These are phyloP conservation scores for Coronaproctus castanopsis DNA, from an alignment of 2,888 invertebrate genomes.

Conservation along the genomic window DNA sequence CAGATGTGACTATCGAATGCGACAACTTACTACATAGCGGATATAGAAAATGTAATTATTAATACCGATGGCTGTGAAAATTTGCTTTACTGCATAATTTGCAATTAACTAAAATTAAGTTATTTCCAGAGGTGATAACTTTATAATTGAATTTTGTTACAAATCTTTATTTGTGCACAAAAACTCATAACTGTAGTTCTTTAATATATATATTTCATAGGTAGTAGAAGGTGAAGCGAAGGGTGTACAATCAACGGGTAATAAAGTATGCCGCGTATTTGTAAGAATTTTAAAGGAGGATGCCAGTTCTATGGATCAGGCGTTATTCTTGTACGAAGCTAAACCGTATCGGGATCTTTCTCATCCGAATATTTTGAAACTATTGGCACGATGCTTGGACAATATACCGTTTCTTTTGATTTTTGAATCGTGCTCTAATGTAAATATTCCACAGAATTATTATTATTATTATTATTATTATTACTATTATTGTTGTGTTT, in stretches of 20 bases:
- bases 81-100: too few relatives aligned
- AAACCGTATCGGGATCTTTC: slow-evolving; percentile 44
- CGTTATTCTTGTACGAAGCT: slow-evolving; percentile 57
- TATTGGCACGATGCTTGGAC: slow-evolving; percentile 54
- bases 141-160: too few relatives aligned
- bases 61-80: too few relatives aligned
- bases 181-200: too few relatives aligned
- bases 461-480: background rate
- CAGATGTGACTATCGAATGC: too few relatives aligned
- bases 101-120: too few relatives aligned
- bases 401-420: slow-evolving; percentile 58
- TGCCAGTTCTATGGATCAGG: slow-evolving; percentile 51
- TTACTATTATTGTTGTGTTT: background rate
- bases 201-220: too few relatives aligned
- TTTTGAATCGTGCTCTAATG: slow-evolving; percentile 51
- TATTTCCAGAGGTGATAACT: too few relatives aligned
- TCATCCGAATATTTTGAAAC: slow-evolving; percentile 49
- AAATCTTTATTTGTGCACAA: too few relatives aligned
- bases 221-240: slow-evolving; percentile 60
- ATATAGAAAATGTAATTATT: too few relatives aligned
- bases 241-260: slow-evolving; percentile 23
- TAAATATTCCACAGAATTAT: slow-evolving; percentile 23
- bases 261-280: slow-evolving; percentile 32
- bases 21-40: too few relatives aligned
- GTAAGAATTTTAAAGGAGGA: slow-evolving; percentile 62